phyloP scores from a whole-genome alignment of 2,797 vertebrate species.

The Kryptopterus vitreolus region DNA sequence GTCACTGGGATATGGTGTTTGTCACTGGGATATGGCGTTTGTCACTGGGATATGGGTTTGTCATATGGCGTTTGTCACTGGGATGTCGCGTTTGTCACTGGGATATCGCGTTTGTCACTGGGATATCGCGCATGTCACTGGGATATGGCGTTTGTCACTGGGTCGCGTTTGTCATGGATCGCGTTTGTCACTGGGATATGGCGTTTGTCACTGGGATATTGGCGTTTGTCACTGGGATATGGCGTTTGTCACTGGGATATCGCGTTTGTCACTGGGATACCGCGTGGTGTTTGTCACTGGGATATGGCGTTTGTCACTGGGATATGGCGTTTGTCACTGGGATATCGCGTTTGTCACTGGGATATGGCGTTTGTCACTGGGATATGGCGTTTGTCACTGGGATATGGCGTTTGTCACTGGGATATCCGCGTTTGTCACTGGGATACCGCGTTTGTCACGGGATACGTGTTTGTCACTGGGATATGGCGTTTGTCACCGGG shows the following conservation, averaged over 20 bases:
- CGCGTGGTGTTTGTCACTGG: no score
- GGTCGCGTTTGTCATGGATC: no score
- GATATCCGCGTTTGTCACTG: no score
- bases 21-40: not conserved
- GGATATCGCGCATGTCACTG: no score
- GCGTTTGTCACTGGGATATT: not conserved
- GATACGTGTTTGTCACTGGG: no score
- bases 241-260: no score
- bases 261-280: not conserved
- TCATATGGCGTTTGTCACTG: not conserved
- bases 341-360: no score
- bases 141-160: not conserved
- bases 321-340: not conserved
- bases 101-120: not conserved
- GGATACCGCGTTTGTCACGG: not conserved
- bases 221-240: not conserved
- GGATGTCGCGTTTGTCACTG: no score
- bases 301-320: not conserved
- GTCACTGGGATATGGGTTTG: not conserved
- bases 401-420: not conserved
- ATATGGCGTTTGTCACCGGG: not conserved
- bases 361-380: not conserved
- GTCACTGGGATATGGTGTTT: not conserved
- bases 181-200: no score
- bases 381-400: no score